These are phyloP conservation scores for Melipona bicolor DNA, from an alignment of 2,888 invertebrate species.

Conservation along the genomic window DNA sequence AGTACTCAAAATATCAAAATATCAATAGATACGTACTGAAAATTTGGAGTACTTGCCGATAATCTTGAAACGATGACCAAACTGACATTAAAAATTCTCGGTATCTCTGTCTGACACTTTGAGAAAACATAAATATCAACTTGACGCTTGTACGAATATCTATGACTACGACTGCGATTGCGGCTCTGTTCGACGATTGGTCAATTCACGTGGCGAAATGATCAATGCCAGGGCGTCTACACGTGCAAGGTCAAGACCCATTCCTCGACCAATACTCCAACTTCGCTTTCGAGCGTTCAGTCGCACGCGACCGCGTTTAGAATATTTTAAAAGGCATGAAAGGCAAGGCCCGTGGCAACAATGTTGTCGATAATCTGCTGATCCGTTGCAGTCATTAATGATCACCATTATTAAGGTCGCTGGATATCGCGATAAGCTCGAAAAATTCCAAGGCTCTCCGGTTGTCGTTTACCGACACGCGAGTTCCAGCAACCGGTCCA, in stretches of 20 bases:
- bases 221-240: neutral
- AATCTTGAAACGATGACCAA: too few species aligned
- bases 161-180: too few species aligned
- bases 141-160: too few species aligned
- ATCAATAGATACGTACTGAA: too few species aligned
- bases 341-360: constrained; percentile 13
- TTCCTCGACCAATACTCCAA: neutral
- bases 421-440: constrained; percentile 29
- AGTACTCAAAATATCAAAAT: too few species aligned
- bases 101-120: too few species aligned
- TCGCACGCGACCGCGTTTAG: constrained; percentile 36
- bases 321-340: constrained; percentile 12
- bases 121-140: too few species aligned
- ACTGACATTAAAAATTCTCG: too few species aligned
- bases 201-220: neutral
- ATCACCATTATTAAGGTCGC: constrained; percentile 27
- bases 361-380: constrained; percentile 14
- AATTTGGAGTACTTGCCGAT: too few species aligned
- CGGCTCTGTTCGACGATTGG: neutral
- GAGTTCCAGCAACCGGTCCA: constrained; percentile 20
- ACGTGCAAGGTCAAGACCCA: constrained; percentile 8
- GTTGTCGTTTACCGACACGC: constrained; percentile 50
- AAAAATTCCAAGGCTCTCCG: constrained; percentile 48
- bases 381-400: constrained; percentile 38
- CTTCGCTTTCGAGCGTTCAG: constrained; percentile 5